Percentiles rank a stretch among this genome's conserved stretches.
Evolutionary conservation across 92 coral and sea anemone genomes (phyloP).

Genomic region (Siderastrea radians): DNA sequence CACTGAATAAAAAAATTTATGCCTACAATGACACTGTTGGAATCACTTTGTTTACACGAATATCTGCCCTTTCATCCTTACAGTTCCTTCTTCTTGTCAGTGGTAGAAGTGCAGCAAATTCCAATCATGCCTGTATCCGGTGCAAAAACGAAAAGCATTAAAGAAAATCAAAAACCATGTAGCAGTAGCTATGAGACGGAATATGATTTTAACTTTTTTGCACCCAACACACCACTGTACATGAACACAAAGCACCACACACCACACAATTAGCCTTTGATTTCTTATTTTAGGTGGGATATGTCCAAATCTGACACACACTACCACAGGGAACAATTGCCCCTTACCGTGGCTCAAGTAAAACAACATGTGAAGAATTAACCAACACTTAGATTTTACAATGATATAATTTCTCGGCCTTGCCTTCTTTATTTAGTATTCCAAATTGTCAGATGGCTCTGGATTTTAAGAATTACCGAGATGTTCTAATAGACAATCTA

Average conservation of each 20-base stretch:
- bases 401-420: conserved; percentile 5
- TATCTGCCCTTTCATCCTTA: not conserved
- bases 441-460: no score
- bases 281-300: conserved; percentile 43
- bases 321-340: conserved; percentile 34
- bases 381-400: no score
- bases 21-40: not conserved
- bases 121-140: conserved; percentile 66
- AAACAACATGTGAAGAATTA: conserved; percentile 38
- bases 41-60: not conserved
- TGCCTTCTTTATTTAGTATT: no score
- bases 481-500: conserved; percentile 45
- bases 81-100: conserved; percentile 65
- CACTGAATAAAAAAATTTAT: not conserved
- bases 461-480: conserved; percentile 38
- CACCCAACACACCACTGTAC: not conserved
- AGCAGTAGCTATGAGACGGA: not conserved
- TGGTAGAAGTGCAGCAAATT: conserved; percentile 54
- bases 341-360: conserved; percentile 47
- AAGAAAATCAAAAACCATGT: not conserved
- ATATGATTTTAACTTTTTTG: not conserved
- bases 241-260: not conserved
- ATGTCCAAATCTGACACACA: conserved; percentile 43
- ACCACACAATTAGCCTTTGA: not conserved
- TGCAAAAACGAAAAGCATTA: no score